Evolutionary conservation across 2,888 invertebrate species (phyloP), one percentile per base, ranked within the genome.

Genomic region (Lysandra coridon): DNA sequence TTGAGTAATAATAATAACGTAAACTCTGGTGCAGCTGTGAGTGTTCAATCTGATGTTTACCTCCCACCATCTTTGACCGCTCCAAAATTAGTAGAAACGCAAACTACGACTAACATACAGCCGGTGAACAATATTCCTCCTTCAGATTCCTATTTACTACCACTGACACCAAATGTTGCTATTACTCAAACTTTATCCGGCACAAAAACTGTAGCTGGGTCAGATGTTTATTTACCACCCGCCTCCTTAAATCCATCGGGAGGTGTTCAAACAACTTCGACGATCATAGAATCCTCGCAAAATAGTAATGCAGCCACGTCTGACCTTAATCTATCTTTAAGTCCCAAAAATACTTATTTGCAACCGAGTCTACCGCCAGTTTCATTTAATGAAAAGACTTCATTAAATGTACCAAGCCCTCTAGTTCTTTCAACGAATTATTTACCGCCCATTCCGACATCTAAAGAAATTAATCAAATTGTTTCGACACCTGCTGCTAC

Each of bases 401-500:
- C 79, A 69, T 73, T 79, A n/a, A 78, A 77, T 14, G 62, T 60
- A 76, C 76, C 80, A 30, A 74, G 80, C 6, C 79, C 79, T 5
- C 75, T 82, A 10, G 75, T 78, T 4, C 80, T 80, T 40, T 80
- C 79, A 12, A 80, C 81, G 79, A 81, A 82, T 69, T 90, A 90
- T 81, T 83, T 90, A 81, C 89, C 90, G n/a, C 89, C 90, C 17
- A 73, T 82, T 62, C 82, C 82, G 79, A 82, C 81, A 49, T 75
- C 83, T 12, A 80, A 81, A 10, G 62, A 82, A 33, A 80, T 80
- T 44, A 79, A 80, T 12, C 81, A 83, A 80, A 77, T 85, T 12
- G 82, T 88, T 12, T 86, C 88, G 60, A 87, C 87, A 40, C 92
- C 92, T 73, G 89, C 91, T 60, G 84, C 89, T 10, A 87, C 88